Conservation (phyloP, 1,140 invertebrate genomes). For the Venturia canescens region DNA sequence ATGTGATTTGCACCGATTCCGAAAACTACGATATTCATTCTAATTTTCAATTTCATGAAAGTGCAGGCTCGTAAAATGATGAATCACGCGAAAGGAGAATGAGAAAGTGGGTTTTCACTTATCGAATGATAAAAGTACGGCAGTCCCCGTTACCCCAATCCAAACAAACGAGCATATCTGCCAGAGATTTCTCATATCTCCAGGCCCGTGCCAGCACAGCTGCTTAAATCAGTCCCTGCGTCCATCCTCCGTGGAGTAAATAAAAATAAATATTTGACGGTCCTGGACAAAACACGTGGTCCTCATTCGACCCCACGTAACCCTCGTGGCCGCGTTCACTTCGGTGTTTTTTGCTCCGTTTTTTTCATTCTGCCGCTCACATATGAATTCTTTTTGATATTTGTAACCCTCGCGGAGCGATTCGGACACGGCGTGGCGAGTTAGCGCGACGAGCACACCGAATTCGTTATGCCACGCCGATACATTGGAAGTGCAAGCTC, state of each 20-base stretch:
- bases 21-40: too few species aligned
- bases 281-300: background rate
- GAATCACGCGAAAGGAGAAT: too few species aligned
- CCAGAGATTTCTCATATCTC: too few species aligned
- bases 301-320: slow-evolving; percentile 13
- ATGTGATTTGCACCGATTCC: too few species aligned
- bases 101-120: too few species aligned
- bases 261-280: background rate
- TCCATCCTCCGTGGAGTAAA: background rate
- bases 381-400: slow-evolving; percentile 16
- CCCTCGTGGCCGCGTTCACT: slow-evolving; percentile 9
- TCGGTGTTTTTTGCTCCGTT: slow-evolving; percentile 4
- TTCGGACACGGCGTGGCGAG: slow-evolving; percentile 13
- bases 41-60: too few species aligned
- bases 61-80: too few species aligned
- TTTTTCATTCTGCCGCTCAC: background rate
- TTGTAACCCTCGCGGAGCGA: slow-evolving; percentile 14
- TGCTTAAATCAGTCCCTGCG: slow-evolving; percentile 13
- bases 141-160: too few species aligned
- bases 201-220: slow-evolving; percentile 11
- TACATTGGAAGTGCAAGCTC: background rate
- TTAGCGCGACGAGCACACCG: slow-evolving; percentile 2
- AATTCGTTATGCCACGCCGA: slow-evolving; percentile 32
- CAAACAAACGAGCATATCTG: too few species aligned
- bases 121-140: too few species aligned